Percentiles rank a stretch among this genome's conserved stretches.
These are phyloP conservation scores for Aspidoscelis tigris DNA, from an alignment of 2,113 vertebrate species.

Conservation along the genomic window DNA sequence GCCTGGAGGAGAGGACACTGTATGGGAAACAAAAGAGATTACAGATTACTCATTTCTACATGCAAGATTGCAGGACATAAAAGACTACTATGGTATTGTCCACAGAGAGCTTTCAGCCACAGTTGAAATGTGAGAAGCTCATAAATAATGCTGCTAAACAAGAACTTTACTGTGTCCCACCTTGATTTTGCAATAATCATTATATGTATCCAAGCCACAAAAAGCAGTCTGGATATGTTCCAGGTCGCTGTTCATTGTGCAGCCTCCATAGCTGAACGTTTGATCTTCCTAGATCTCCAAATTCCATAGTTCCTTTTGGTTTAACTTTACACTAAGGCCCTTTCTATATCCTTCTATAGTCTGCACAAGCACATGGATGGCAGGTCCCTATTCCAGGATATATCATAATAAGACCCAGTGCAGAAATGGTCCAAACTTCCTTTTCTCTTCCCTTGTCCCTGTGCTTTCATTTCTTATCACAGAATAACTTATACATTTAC, in stretches of 20 bases:
- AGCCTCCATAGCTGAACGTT: neutral
- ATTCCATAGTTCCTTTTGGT: neutral
- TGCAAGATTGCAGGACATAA: neutral
- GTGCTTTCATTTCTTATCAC: neutral
- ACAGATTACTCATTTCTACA: neutral
- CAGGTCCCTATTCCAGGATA: too few relatives aligned
- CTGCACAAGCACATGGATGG: too few relatives aligned
- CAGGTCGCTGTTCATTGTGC: neutral
- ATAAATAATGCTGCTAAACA: neutral
- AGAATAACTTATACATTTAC: neutral
- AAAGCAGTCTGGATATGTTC: neutral
- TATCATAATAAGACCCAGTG: too few relatives aligned
- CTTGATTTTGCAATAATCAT: neutral
- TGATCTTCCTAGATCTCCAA: neutral
- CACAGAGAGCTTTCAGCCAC: neutral
- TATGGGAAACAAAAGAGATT: neutral
- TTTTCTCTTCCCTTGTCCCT: neutral
- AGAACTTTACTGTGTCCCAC: neutral
- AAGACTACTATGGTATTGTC: conserved; percentile 59
- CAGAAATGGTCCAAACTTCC: neutral
- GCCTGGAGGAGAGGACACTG: conserved; percentile 92
- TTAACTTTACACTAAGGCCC: neutral
- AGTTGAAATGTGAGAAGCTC: neutral
- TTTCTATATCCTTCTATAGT: too few relatives aligned
- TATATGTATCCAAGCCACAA: neutral